Evolutionary conservation across 2,113 vertebrate genomes (phyloP), one percentile per base, ranked within the genome.

Genomic region (Nerophis lumbriciformis): DNA sequence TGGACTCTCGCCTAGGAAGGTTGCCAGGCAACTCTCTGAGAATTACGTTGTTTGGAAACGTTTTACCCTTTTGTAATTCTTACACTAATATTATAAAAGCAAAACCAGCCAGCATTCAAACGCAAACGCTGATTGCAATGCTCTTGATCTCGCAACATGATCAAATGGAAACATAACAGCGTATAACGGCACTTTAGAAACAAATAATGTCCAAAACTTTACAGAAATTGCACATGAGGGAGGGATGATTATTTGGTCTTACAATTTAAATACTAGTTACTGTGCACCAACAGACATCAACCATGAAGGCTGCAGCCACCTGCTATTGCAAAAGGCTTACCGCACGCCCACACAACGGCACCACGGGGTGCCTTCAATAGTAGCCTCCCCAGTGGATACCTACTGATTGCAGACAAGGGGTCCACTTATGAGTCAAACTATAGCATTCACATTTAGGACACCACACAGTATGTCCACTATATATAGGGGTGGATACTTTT

Each of bases 261-360:
- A 45, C 10, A 45, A 45, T 8, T 54, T 6, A 38, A 39, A 57
- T 66, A n/a, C 4, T 15, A 44, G 15, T 48, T 37, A 21, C 36
- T 12, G 9, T 56, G 35, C 42, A 16, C 14, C 51, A 47, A 62
- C 6, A 63, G 36, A 70, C 62, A 61, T 19, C 68, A 68, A 16
- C 21, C 44, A 59, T 15, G 61, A 65, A 61, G 48, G 48, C 53
- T 28, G 60, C 54, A 65, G 48, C 62, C 79, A 81, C 71, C 74
- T 77, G 76, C 54, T 58, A 64, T 60, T 55, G 66, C 64, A 60
- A 72, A 63, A 68, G 51, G 51, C 61, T 57, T 28, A 48, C 37
- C n/a, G 42, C 53, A 51, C 10, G 8, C 56, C 59, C 49, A 63
- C 51, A 67, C 53, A 63, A 53, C 70, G 15, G 57, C 53, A 65